phyloP scores from a whole-genome alignment of 1,140 invertebrate genomes.

The Drosophila albomicans region DNA sequence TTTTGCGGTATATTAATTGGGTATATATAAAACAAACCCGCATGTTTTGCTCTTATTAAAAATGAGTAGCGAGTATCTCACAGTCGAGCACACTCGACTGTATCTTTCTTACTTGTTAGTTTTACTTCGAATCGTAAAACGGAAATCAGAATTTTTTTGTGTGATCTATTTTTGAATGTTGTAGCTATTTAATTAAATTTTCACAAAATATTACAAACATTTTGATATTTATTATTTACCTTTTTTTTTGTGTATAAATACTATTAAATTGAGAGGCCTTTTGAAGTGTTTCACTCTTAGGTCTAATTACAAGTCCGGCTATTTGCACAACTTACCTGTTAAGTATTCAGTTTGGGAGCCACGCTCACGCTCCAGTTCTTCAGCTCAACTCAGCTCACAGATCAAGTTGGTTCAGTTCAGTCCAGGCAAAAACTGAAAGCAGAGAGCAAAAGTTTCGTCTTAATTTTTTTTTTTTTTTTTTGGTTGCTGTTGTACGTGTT shows the following conservation, averaged over 20 bases:
- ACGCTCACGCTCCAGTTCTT: slow-evolving; percentile 73
- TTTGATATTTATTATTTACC: slow-evolving; percentile 11
- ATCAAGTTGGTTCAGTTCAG: slow-evolving; percentile 19
- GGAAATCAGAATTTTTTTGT: too few relatives aligned
- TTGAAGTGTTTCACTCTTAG: slow-evolving; percentile 40
- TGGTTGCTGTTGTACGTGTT: slow-evolving; percentile 32
- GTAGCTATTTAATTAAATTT: background rate
- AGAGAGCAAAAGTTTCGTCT: slow-evolving; percentile 51
- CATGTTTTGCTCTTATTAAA: too few relatives aligned
- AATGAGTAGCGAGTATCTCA: too few relatives aligned
- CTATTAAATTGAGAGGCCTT: slow-evolving; percentile 18
- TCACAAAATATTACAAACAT: background rate
- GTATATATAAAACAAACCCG: too few relatives aligned
- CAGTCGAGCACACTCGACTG: too few relatives aligned
- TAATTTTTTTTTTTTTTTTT: slow-evolving; percentile 20
- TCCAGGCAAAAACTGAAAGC: slow-evolving; percentile 50
- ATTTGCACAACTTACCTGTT: slow-evolving; percentile 74
- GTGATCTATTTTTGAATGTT: background rate
- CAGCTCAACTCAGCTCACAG: slow-evolving; percentile 3
- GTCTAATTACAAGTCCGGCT: slow-evolving; percentile 63
- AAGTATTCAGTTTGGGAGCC: slow-evolving; percentile 66
- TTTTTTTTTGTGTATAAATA: slow-evolving; percentile 3
- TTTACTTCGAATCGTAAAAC: too few relatives aligned
- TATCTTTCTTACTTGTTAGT: too few relatives aligned
- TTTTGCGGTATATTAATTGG: too few relatives aligned